Conservation (phyloP, 2,797 vertebrate genomes). For the Acridotheres tristis region DNA sequence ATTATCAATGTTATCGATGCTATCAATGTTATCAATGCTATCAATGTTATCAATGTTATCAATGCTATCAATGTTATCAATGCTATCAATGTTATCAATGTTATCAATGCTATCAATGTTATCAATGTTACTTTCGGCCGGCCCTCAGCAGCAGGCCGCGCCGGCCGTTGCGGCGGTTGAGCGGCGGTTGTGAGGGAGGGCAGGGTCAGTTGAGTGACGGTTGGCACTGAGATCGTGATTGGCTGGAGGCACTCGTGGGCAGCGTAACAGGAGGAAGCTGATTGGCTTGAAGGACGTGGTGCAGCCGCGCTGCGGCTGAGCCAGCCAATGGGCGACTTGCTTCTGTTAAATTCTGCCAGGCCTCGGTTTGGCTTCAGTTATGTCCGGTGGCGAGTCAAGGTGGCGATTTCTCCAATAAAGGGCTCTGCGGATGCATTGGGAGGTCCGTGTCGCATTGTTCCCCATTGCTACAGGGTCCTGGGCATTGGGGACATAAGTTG, state of each 20-base stretch:
- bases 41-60: no score
- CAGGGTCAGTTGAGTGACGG: background rate
- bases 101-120: no score
- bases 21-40: no score
- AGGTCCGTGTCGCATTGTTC: background rate
- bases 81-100: no score
- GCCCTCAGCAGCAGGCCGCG: no score
- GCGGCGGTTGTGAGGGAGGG: background rate
- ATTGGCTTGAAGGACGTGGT: fast-evolving
- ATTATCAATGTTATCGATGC: no score
- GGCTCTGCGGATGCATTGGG: fast-evolving
- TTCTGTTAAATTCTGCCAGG: background rate
- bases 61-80: no score
- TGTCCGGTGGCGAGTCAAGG: fast-evolving
- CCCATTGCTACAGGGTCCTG: no score
- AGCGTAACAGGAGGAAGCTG: fast-evolving
- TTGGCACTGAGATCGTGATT: background rate
- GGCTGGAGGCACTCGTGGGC: fast-evolving
- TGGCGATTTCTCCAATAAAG: background rate
- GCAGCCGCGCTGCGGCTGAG: fast-evolving
- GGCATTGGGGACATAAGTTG: background rate
- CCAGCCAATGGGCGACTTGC: background rate
- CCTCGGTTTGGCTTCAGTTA: fast-evolving
- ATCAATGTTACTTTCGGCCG: no score
- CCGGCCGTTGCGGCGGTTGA: no score